Base-by-base conservation (phyloP, 2,797 vertebrate species). In the Nyctalus aviator region DNA sequence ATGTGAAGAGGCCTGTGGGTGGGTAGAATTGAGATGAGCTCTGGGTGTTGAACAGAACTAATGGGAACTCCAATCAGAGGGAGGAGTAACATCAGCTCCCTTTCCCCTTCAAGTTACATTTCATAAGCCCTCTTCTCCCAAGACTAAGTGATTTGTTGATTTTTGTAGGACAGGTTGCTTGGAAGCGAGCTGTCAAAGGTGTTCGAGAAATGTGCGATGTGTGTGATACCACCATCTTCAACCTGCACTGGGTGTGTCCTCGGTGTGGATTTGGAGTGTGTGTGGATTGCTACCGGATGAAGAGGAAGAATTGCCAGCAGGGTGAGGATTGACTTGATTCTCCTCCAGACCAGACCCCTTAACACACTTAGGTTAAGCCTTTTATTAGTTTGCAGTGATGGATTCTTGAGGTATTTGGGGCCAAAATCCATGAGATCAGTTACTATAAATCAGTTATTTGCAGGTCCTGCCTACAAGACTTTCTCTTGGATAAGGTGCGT, bases 181-280 rank as follows among this genome's bases (percentile, higher is more conserved):
- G 98, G 98, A 98, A 98, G 88, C 98, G 98, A 3, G 98, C 98
- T 0, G 98, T 98, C 6, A 98, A 97, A 9, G 98, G 98, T 0
- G 98, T 98, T 5, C 98, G 98, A 0, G 98, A 98, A 94, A 98
- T 98, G 98, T 98, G 98, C 6, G 98, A 98, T 0, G 98, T 98
- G 4, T 98, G 98, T 0, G 98, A 98, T 94, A 98, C 98, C 57
- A 98, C 98, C 0, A 98, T 98, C 94, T 98, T 98, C 97, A 98
- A 98, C 96, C 96, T 98, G n/a, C 98, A 98, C 84, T 98, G 98
- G 98, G 98, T 98, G 50, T 98, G 98, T 96, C 98, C 98, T 13
- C 98, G 98, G 71, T 98, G 98, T 25, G 98, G 98, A 69, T 98
- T 98, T 1, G 98, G 98, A 0, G 98, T 98, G 2, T 98, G 98